phyloP scores from a whole-genome alignment of 2,113 vertebrate species.

The Eurypyga helias region DNA sequence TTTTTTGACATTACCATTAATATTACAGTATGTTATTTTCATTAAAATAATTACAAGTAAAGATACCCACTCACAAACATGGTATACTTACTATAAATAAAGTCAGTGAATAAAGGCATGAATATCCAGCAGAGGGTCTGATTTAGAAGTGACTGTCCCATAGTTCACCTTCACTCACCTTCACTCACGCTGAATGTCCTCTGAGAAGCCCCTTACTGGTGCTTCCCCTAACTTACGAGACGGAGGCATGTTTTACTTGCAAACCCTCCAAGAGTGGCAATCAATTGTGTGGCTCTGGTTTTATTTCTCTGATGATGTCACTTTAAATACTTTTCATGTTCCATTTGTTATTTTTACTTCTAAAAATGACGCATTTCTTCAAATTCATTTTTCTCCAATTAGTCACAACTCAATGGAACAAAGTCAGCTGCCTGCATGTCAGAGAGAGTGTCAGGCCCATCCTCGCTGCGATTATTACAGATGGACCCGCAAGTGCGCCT shows the following conservation, averaged over 20 bases:
- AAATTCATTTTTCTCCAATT: constrained; percentile 82
- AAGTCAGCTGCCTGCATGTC: constrained; percentile 36
- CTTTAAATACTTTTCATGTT: constrained; percentile 82
- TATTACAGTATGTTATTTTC: background rate
- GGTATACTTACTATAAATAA: constrained; percentile 1
- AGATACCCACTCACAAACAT: background rate
- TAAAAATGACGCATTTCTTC: constrained; percentile 82
- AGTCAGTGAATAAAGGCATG: constrained; percentile 19
- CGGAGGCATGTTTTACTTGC: constrained; percentile 65
- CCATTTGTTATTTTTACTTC: constrained; percentile 86
- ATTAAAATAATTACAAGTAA: background rate
- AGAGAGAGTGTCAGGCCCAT: constrained; percentile 15
- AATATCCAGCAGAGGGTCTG: constrained; percentile 24
- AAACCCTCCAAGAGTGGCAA: constrained; percentile 70
- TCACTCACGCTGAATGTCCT: constrained; percentile 7
- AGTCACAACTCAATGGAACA: constrained; percentile 73
- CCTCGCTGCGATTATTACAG: background rate
- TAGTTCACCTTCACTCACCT: constrained; percentile 76
- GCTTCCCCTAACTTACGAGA: constrained; percentile 46
- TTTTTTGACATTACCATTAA: background rate
- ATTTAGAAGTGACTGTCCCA: background rate
- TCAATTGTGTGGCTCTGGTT: constrained; percentile 67
- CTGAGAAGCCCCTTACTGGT: constrained; percentile 43
- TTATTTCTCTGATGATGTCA: constrained; percentile 81
- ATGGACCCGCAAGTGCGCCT: background rate